A percentile compares a stretch with the other conserved stretches of the same genome.
These are phyloP conservation scores for Nephrocerus scutellatus DNA, from an alignment of 2,888 invertebrate species.

Conservation along the genomic window DNA sequence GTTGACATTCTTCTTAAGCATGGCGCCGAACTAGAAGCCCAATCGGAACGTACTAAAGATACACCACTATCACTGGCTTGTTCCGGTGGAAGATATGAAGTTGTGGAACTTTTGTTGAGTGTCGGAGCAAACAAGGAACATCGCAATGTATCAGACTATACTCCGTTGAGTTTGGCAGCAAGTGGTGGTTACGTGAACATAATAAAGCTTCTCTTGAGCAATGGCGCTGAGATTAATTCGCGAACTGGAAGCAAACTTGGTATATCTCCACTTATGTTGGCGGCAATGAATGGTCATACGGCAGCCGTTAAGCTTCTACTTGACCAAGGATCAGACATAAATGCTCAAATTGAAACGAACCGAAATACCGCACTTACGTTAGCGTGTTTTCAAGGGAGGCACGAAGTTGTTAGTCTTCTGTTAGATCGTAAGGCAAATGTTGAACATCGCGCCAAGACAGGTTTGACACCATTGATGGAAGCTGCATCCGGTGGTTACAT, in stretches of 20 bases:
- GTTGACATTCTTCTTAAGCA: constrained; percentile 90
- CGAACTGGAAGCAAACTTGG: constrained; percentile 94
- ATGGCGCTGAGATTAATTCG: constrained; percentile 98
- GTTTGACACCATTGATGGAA: constrained; percentile 97
- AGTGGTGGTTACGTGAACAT: constrained; percentile 98
- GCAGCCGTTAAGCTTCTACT: constrained; percentile 90
- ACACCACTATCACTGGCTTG: constrained; percentile 96
- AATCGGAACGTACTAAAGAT: constrained; percentile 98
- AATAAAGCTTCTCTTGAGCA: constrained; percentile 83
- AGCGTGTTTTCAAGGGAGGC: constrained; percentile 98
- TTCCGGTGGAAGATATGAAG: constrained; percentile 93
- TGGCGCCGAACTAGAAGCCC: constrained; percentile 96
- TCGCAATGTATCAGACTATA: constrained; percentile 98
- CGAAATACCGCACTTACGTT: constrained; percentile 96
- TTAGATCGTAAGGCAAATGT: constrained; percentile 97
- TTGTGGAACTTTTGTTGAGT: constrained; percentile 83
- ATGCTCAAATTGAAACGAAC: constrained; percentile 99
- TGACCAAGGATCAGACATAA: constrained; percentile 98
- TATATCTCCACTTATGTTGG: constrained; percentile 97
- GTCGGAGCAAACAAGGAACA: constrained; percentile 95
- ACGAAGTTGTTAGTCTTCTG: constrained; percentile 94
- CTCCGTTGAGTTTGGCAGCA: constrained; percentile 96
- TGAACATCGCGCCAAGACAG: constrained; percentile 98
- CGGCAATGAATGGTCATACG: constrained; percentile 97
- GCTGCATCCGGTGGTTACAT: constrained; percentile 99